Base-by-base conservation (phyloP, 64 coral and sea anemone genomes). In the Stichodactyla helianthus region DNA sequence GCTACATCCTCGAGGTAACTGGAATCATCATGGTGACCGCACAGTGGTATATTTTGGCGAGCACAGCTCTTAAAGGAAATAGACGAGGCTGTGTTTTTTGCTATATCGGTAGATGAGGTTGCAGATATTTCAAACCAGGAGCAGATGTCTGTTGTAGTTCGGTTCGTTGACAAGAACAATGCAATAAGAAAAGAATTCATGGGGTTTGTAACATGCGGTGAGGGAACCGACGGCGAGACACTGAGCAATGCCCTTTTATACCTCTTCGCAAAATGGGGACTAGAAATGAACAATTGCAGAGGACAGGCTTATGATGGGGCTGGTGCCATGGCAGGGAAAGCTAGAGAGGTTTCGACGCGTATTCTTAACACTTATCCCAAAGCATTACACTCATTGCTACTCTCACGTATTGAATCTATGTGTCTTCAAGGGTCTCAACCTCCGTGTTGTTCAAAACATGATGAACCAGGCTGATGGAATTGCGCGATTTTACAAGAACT, bases 371-470 rank as follows among this genome's bases (percentile, higher is more conserved):
- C 83, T 90, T 94, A 94, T 87, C 88, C 84, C 83, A 94, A 94
- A 85, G 88, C 85, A 90, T 90, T 94, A 79, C 80, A 84, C 88
- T 90, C 84, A 90, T 87, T 90, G 85, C 82, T 78, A 84, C 86
- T 79, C 91, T 92, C 91, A 88, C 70, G 79, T 62, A 79, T 86
- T 93, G 89, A 93, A 89, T 83, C 91, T 92, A 87, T 86, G 83
- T 89, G 92, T 86, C 86, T 83, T 89, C 87, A 89, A 87, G 89
- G 83, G 87, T 82, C 89, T 83, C 91, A 89, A 93, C 81, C 88
- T 93, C 81, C 91, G 89, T 83, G 89, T 74, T 89, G 84, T 87
- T 93, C 87, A 60, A 83, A 89, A 93, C 82, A 93, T 89, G 92
- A 57, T 57, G 55, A 57, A 57, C 55, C 55, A 57, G 2, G 79